Base-by-base conservation (phyloP, 2,888 invertebrate species). In the Lutraria lutraria region DNA sequence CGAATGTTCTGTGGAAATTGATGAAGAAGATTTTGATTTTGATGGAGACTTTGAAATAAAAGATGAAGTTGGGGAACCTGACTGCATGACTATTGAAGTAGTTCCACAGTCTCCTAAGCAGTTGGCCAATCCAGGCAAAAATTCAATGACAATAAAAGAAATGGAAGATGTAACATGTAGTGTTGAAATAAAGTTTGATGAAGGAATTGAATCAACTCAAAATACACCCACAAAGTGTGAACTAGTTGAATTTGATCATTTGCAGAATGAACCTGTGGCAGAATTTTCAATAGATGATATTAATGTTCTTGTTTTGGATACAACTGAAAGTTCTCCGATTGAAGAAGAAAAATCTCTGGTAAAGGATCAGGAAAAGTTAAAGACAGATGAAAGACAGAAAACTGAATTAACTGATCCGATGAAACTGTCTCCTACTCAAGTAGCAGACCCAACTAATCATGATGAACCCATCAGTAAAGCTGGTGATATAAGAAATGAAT, bases 141-240 rank as follows among this genome's bases (percentile, higher is more conserved):
- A 1, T 4, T 25, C 19, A 2, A n/a, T 31, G 13, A 10, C 0
- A 6, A 16, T n/a, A n/a, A 81, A 81, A 54, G 15, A 43, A 63
- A 1, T 53, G 15, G 68, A 83, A 3, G 10, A 34, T 34, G 15
- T 76, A 19, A 54, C 43, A 53, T 76, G 84, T 76, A 52, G 31
- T 54, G n/a, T 76, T 84, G 84, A 84, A 72, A 54, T 84, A 53
- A 54, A 53, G 19, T 25, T 84, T 29, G 76, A 76, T 76, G 34
- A 31, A 16, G 76, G 15, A 16, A 31, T 16, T 76, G 76, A 76
- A 16, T 31, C 1, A 19, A 19, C 8, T 76, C 15, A 76, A 76
- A 34, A 34, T 15, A 34, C 19, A 19, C 19, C 16, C 19, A 31
- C 15, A 16, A 31, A 31, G 19, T 76, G 16, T 56, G 56, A 56